Conservation (phyloP, 1,140 invertebrate genomes). For the Rhopalosiphum maidis region DNA sequence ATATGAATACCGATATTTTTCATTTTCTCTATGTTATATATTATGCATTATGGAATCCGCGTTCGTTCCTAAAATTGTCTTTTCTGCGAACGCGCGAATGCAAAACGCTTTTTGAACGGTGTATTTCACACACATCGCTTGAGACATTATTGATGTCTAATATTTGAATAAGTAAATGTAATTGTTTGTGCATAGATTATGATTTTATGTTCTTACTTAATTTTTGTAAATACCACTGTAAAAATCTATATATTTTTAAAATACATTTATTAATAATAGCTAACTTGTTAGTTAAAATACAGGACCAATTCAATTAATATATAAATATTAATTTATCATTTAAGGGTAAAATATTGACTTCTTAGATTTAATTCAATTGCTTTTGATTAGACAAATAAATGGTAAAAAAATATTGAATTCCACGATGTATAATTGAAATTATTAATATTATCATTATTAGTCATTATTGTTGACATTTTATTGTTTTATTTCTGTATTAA, state of each 20-base stretch:
- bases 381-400: neutral
- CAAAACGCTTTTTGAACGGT: neutral
- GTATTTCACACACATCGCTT: neutral
- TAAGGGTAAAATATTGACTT: neutral
- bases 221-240: neutral
- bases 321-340: neutral
- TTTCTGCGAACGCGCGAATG: neutral
- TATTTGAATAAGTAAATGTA: neutral
- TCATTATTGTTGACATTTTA: neutral
- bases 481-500: conserved; percentile 2
- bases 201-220: neutral
- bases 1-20: conserved; percentile 20
- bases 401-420: neutral
- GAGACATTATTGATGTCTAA: neutral
- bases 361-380: neutral
- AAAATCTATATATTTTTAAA: neutral
- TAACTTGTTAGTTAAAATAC: neutral
- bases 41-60: neutral
- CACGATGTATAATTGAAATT: neutral
- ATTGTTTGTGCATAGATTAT: neutral
- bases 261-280: neutral
- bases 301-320: neutral
- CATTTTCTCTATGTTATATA: neutral
- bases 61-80: neutral
- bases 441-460: neutral